Base-by-base conservation (phyloP, 2,113 vertebrate species). In the Mobula birostris region DNA sequence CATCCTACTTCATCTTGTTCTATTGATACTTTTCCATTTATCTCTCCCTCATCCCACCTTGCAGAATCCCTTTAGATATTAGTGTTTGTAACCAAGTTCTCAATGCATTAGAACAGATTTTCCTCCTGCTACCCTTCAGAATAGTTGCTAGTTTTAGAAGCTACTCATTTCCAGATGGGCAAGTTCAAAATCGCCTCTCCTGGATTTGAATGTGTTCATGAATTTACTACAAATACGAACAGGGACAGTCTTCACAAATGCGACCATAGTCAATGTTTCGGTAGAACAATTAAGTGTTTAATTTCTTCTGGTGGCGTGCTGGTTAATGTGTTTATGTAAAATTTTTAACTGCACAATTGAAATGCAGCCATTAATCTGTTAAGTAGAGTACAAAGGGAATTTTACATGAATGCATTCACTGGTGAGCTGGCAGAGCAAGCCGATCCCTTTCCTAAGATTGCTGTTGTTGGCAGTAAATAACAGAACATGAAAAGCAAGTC, bases 381-480 rank as follows among this genome's bases (percentile, higher is more conserved):
- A 80, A 79, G 36, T 79, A n/a, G 78, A 80, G 32, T 36, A 80
- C 78, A 80, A 80, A 80, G 78, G 78, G 78, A 80, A 80, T 80
- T 80, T 80, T 36, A 80, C 78, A 40, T 80, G 78, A 80, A 80
- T 17, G 36, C 14, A 40, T 36, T 80, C n/a, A 36, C 78, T 80
- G 32, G 78, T 80, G 78, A 17, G 78, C 78, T 80, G 78, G n/a
- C 78, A 80, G 78, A 80, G 32, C n/a, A 80, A 36, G 78, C 36
- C n/a, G 17, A 7, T 80, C 78, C 32, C 78, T 29, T 17, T 80
- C 32, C 32, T 80, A 29, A 32, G n/a, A 80, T 40, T 80, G 78
- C n/a, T 80, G 36, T 80, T 32, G n/a, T 80, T 80, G 78, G 36
- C n/a, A 36, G n/a, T 32, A 79, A 15, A 79, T 32, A 79, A 79